Base-by-base conservation (phyloP, 2,888 invertebrate genomes). In the Colletes collaris region DNA sequence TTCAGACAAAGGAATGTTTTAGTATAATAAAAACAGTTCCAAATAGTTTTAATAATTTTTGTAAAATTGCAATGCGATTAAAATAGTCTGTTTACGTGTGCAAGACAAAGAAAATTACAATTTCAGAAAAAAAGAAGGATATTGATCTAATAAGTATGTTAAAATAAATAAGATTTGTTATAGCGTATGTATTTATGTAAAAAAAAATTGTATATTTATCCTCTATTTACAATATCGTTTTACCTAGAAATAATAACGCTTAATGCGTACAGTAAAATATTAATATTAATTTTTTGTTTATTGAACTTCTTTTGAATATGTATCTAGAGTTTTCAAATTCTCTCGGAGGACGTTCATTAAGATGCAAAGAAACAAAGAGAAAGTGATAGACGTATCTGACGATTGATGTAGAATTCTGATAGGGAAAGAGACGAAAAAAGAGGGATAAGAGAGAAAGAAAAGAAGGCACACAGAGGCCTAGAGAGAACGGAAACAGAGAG, bases 341-440 rank as follows among this genome's bases (percentile, higher is more conserved):
- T 13, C n/a, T 55, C 10, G 13, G 13, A 49, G 49, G 8, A 55
- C 40, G 49, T 5, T 49, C 35, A 16, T 16, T 50, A 78, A 16
- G 49, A 37, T 46, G n/a, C 40, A 53, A 50, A 64, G 46, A 63
- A 40, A 46, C 27, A 63, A 71, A 60, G 62, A 50, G 44, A 53
- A 35, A 55, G 50, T 53, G 63, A 67, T 66, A 63, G 59, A 53
- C 58, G 53, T 49, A 63, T 78, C 62, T 56, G 76, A 64, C 53
- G 55, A 71, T 71, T 49, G 59, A 65, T 56, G 64, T 27, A 60
- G 60, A 64, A 62, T 67, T 50, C 67, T 76, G 53, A 8, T 50
- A 37, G 46, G 44, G 52, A 55, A 56, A 13, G 44, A 66, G 65
- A 62, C 46, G 64, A 44, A 66, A 53, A 58, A 56, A 46, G 13